Evolutionary conservation across 2,888 invertebrate species (phyloP), one percentile per base, ranked within the genome.

Genomic region (Sturmia bella): DNA sequence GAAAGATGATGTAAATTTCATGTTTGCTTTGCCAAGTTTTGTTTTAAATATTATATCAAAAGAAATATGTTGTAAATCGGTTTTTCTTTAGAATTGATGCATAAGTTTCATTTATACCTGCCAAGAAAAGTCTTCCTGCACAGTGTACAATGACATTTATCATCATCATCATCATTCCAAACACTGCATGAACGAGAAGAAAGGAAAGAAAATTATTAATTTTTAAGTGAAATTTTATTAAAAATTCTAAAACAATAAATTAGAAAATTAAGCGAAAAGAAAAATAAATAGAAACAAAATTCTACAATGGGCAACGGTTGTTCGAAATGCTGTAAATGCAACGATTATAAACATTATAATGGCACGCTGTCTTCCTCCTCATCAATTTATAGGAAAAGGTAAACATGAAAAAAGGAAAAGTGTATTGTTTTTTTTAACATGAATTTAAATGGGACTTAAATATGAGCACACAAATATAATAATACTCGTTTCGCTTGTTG

Each of bases 361-460:
- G 89, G 89, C 84, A 88, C 88, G 73, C 87, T 91, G 72, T 91
- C 91, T 69, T 89, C 91, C 57, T 87, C 88, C 66, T 91, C 91
- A 79, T 91, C 91, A 32, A 88, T 91, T 39, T 91, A 91, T 85
- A 88, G 89, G 73, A 90, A 87, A 89, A 91, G 91, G 91, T 91
- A 89, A 83, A 72, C 43, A 61, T 27, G n/a, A n/a, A n/a, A n/a
- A n/a, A n/a, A n/a, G n/a, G n/a, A n/a, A n/a, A n/a, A n/a, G n/a
- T n/a, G n/a, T n/a, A n/a, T n/a, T n/a, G n/a, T n/a, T n/a, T n/a
- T n/a, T n/a, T n/a, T n/a, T n/a, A n/a, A n/a, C n/a, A n/a, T n/a
- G n/a, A n/a, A n/a, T n/a, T n/a, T n/a, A n/a, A n/a, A n/a, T n/a
- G n/a, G n/a, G n/a, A n/a, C n/a, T n/a, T n/a, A n/a, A n/a, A n/a